Percentiles rank a stretch among this genome's conserved stretches.
These are phyloP conservation scores for Hyposoter didymator DNA, from an alignment of 2,888 invertebrate genomes.

Conservation along the genomic window DNA sequence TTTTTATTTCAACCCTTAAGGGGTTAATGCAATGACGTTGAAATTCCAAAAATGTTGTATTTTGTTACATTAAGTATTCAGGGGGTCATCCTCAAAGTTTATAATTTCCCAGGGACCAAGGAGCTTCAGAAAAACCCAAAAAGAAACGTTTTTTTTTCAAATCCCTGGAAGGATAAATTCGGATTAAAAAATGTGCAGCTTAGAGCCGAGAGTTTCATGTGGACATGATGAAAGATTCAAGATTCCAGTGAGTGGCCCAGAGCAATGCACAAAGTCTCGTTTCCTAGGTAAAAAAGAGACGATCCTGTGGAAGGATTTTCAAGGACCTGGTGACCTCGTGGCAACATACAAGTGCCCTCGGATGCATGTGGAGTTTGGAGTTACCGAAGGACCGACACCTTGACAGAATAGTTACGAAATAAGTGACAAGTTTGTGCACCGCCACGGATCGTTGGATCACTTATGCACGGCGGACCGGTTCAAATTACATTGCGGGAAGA, in stretches of 20 bases:
- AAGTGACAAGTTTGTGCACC: slow-evolving; percentile 81
- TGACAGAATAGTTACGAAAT: slow-evolving; percentile 76
- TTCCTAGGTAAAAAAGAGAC: slow-evolving; percentile 24
- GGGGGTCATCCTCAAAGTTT: too few relatives aligned
- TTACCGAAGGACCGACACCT: slow-evolving; percentile 38
- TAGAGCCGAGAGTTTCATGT: background rate
- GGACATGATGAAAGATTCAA: background rate
- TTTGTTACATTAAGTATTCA: too few relatives aligned
- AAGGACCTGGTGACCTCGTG: slow-evolving; percentile 16
- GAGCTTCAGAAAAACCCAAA: too few relatives aligned
- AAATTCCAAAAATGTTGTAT: too few relatives aligned
- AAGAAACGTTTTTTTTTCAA: too few relatives aligned
- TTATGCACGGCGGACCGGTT: slow-evolving; percentile 76
- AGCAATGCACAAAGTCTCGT: slow-evolving; percentile 34
- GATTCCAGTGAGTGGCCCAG: too few relatives aligned
- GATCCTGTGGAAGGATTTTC: slow-evolving; percentile 3
- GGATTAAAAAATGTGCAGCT: background rate
- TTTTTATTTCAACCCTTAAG: too few relatives aligned
- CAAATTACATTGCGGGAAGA: slow-evolving; percentile 75
- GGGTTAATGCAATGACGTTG: too few relatives aligned
- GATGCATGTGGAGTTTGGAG: background rate
- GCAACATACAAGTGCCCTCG: background rate
- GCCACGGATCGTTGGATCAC: slow-evolving; percentile 73
- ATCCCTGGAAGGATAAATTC: background rate
- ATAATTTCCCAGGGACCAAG: too few relatives aligned